These are phyloP conservation scores for Diuraphis noxia DNA, from an alignment of 1,140 invertebrate species.

Conservation along the genomic window DNA sequence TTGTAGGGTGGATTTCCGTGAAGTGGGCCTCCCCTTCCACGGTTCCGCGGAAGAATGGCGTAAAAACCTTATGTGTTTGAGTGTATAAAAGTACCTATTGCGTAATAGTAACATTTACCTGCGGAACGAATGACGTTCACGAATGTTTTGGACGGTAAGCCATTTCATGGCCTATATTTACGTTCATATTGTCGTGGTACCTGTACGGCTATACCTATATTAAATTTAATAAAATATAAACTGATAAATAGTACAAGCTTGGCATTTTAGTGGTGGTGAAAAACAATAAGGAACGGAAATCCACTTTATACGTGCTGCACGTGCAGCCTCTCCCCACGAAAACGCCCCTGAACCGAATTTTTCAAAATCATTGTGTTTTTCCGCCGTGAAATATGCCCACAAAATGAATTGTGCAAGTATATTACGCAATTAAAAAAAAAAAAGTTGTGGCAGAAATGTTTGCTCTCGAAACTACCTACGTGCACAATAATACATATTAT, in stretches of 20 bases:
- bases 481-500: not conserved
- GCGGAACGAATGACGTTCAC: not conserved
- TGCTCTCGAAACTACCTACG: not conserved
- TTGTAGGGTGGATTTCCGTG: not conserved
- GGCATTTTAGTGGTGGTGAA: not conserved
- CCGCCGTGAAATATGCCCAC: not conserved
- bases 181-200: not conserved
- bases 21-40: not conserved
- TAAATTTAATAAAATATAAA: not conserved
- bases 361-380: not conserved
- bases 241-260: not conserved
- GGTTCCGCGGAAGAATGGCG: not conserved
- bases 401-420: not conserved
- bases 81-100: not conserved
- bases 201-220: not conserved
- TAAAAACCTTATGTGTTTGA: not conserved
- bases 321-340: not conserved
- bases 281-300: not conserved
- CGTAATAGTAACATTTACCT: not conserved
- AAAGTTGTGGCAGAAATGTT: not conserved
- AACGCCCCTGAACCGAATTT: slow-evolving; percentile 26
- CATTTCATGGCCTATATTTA: not conserved
- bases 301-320: not conserved
- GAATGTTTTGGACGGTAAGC: not conserved
- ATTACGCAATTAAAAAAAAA: not conserved